These are phyloP conservation scores for Platynereis dumerilii DNA, from an alignment of 2,888 invertebrate genomes.

Conservation along the genomic window DNA sequence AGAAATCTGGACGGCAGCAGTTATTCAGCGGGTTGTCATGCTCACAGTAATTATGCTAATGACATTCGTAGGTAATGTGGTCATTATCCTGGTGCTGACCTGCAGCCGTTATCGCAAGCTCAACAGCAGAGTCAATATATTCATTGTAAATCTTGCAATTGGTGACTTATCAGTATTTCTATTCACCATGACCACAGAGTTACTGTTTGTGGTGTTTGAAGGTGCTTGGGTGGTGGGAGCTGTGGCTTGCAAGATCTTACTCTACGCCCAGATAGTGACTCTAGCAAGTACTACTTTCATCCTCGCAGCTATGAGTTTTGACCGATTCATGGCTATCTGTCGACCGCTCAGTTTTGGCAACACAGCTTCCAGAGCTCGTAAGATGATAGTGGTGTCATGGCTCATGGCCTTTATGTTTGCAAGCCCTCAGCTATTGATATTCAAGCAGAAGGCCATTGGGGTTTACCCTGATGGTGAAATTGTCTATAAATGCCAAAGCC, in stretches of 20 bases:
- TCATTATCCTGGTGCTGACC: constrained; percentile 61
- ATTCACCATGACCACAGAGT: constrained; percentile 65
- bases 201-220: constrained; percentile 63
- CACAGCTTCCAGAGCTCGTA: constrained; percentile 55
- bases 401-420: constrained; percentile 61
- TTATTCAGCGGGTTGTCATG: constrained; percentile 62
- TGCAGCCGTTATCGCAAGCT: constrained; percentile 58
- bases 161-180: constrained; percentile 64
- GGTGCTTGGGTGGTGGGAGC: constrained; percentile 63
- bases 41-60: constrained; percentile 61
- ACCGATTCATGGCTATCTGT: constrained; percentile 64
- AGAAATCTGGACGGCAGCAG: constrained; percentile 60
- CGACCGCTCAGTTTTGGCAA: constrained; percentile 57
- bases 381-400: constrained; percentile 62
- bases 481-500: constrained; percentile 55
- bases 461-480: constrained; percentile 54
- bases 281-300: constrained; percentile 65
- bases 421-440: constrained; percentile 62
- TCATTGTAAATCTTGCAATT: constrained; percentile 64
- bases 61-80: constrained; percentile 61
- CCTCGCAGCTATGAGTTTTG: constrained; percentile 64
- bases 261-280: constrained; percentile 63
- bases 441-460: constrained; percentile 36
- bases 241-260: constrained; percentile 60
- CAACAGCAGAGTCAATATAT: constrained; percentile 64